Evolutionary conservation across 1,140 invertebrate genomes (phyloP), one percentile per base, ranked within the genome.

Genomic region (Rhopalosiphum padi): DNA sequence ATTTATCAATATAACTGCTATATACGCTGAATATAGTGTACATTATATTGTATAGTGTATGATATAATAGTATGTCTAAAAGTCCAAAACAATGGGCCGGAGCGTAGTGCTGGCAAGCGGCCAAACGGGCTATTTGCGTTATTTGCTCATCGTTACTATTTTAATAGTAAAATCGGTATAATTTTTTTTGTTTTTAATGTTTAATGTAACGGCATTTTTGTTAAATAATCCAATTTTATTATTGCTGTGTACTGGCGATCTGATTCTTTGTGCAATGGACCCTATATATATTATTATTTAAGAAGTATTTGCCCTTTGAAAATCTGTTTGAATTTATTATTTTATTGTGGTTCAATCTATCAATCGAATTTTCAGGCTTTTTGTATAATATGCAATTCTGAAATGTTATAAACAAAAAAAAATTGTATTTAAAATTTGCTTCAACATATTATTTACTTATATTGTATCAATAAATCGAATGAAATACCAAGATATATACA

Each of bases 31-130:
- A 68, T 68, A 68, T 30, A 68, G 60, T 68, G 30, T 15, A 68
- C 60, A 68, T 68, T 68, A 46, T 46, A 68, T 68, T 30, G 60
- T 68, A 68, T 1, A 30, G 60, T 68, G 23, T 30, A 30, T 68
- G 60, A n/a, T 15, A 68, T 68, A 68, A 68, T 68, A 30, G 37
- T 77, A 46, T 68, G 41, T n/a, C 11, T 82, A 46, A 46, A 46
- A 91, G 25, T 43, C 55, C 55, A 77, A 91, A 91, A 91, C 60
- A 77, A 91, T 82, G 60, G 90, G 37, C 30, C 18, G 90, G 1
- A 37, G 37, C 25, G 90, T 6, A 23, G 37, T 11, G 11, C 35
- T 90, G 89, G 89, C 53, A 23, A 22, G 3, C 9, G 15, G 22
- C 89, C 89, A 90, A 90, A 68, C 53, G 35, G 23, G 41, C 8